These are phyloP conservation scores for Agonopterix alstromeriana DNA, from an alignment of 2,888 invertebrate species.

Conservation along the genomic window DNA sequence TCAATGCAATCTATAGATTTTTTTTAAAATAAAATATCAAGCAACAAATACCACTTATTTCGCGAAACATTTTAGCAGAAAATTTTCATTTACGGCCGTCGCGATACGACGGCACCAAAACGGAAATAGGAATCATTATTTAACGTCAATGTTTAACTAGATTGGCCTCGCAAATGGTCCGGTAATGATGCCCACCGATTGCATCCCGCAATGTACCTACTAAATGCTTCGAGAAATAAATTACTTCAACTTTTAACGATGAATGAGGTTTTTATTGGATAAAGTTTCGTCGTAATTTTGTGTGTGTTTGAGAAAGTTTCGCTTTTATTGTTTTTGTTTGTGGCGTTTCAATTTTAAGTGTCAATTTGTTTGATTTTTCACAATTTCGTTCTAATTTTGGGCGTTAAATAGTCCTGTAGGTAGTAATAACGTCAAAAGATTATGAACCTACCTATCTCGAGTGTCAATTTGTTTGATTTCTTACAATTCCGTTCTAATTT, in stretches of 20 bases:
- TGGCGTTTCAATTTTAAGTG: not conserved
- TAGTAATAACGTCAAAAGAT: no score
- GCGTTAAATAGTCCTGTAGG: no score
- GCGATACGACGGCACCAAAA: slow-evolving; percentile 24
- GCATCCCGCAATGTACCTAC: slow-evolving; percentile 18
- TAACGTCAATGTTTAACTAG: slow-evolving; percentile 65
- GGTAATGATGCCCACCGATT: slow-evolving; percentile 57
- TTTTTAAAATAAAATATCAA: no score
- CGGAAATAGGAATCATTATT: slow-evolving; percentile 70
- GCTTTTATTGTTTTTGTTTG: no score
- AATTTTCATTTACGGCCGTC: slow-evolving; percentile 18
- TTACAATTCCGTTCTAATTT: no score
- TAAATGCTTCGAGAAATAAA: slow-evolving; percentile 9
- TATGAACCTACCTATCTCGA: no score
- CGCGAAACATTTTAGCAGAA: slow-evolving; percentile 5
- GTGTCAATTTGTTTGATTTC: no score
- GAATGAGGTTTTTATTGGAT: slow-evolving; percentile 9
- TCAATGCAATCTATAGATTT: no score
- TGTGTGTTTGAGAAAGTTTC: no score
- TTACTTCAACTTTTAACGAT: slow-evolving; percentile 8
- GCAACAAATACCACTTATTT: no score
- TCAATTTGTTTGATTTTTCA: no score
- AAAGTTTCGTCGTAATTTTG: slow-evolving; percentile 1
- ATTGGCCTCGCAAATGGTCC: slow-evolving; percentile 61
- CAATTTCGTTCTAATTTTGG: no score